Base-by-base conservation (phyloP, 2,797 vertebrate species). In the Zalophus californianus region DNA sequence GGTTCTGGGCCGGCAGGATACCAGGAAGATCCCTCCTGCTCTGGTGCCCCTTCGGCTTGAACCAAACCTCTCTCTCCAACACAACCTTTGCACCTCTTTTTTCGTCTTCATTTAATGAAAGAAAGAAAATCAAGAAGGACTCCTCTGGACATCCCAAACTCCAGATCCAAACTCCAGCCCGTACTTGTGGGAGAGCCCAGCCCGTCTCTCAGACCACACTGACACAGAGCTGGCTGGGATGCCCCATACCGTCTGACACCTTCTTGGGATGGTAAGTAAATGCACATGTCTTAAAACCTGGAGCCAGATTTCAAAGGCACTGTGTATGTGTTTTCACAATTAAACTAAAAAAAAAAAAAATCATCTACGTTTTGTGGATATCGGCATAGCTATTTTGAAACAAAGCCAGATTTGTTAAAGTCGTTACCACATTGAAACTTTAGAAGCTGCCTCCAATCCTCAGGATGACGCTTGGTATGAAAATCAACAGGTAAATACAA, bases 381-480 rank as follows among this genome's bases (percentile, higher is more conserved):
- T 75, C 20, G 50, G 2, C 4, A 29, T 20, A 58, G 83, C 41
- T 84, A 21, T 86, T 88, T 77, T 35, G 78, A 73, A 73, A 20
- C 0, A 16, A 80, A 82, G 35, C 25, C 29, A 35, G 23, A 23
- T 23, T 83, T 41, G 90, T 52, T 87, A 68, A 80, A 86, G 89
- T 15, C 56, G 56, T 50, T 60, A 91, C 21, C 79, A 50, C 79
- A 14, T 2, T 68, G 95, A 92, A 84, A 84, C 73, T 16, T 79
- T 32, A 93, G 84, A 96, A 84, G 77, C 72, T 21, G 91, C 41
- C 78, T 91, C 70, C 50, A 58, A 0, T 68, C 62, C 83, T 38
- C 77, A 82, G 93, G 97, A 94, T 70, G 79, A 97, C 70, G 32
- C 35, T 87, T n/a, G 27, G 38, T 83, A 70, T 86, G 83, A 78